A percentile compares a stretch with the other conserved stretches of the same genome.
phyloP scores from a whole-genome alignment of 2,888 invertebrate genomes.

The Eupithecia insigniata region DNA sequence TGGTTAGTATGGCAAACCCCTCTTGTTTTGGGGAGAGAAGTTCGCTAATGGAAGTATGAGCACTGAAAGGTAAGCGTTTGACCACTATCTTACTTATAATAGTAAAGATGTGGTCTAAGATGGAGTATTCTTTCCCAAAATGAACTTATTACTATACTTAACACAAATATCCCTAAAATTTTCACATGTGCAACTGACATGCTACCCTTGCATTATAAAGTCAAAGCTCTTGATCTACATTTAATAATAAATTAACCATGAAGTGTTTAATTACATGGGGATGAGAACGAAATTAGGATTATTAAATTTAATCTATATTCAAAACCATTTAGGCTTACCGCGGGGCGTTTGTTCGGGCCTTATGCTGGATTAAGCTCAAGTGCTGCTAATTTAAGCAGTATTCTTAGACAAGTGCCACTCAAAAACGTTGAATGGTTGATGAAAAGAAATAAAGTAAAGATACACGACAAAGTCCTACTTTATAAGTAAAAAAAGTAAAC shows the following conservation, averaged over 20 bases:
- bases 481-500: background rate
- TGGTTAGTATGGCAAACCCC: no score
- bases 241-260: constrained; percentile 8
- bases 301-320: constrained; percentile 78
- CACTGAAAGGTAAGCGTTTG: no score
- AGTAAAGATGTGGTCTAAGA: background rate
- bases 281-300: constrained; percentile 69
- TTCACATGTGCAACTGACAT: background rate
- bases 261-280: constrained; percentile 56
- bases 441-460: background rate
- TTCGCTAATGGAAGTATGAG: no score
- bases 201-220: background rate
- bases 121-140: background rate
- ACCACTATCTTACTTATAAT: background rate
- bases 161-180: background rate
- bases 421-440: background rate
- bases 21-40: no score
- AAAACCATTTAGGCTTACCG: constrained; percentile 61
- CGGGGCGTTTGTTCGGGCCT: constrained; percentile 63
- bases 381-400: constrained; percentile 66
- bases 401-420: constrained; percentile 9
- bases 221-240: background rate
- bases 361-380: constrained; percentile 71
- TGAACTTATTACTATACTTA: background rate
- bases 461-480: no score